phyloP scores from a whole-genome alignment of 2,113 vertebrate species.

The Sminthopsis crassicaudata region DNA sequence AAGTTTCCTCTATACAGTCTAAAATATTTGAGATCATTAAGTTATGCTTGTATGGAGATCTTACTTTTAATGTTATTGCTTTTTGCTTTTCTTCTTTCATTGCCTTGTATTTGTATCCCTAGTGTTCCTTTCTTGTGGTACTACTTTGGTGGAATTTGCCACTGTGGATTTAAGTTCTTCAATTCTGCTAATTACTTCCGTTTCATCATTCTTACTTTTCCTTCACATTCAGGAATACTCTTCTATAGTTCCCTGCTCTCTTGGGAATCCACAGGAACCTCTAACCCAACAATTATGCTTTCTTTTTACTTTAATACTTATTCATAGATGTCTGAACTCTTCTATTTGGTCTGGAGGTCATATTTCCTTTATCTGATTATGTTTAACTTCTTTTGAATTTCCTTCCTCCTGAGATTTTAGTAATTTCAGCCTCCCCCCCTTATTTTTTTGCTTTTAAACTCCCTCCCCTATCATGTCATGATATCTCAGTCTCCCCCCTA shows the following conservation, averaged over 20 bases:
- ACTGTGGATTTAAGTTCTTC: not conserved
- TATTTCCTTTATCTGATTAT: not conserved
- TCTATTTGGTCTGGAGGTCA: not conserved
- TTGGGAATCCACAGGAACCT: not conserved
- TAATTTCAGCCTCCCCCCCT: not conserved
- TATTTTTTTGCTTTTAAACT: not conserved
- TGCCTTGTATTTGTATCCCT: not conserved
- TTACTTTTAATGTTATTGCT: not conserved
- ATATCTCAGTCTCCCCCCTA: not conserved
- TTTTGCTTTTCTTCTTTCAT: not conserved
- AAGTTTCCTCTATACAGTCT: not conserved
- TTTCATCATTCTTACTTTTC: not conserved
- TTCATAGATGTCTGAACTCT: not conserved
- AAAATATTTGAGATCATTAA: not conserved
- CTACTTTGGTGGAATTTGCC: not conserved
- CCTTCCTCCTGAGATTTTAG: not conserved
- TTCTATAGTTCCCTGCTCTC: not conserved
- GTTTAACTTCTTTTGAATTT: not conserved
- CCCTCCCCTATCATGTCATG: not conserved
- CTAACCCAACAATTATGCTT: not conserved
- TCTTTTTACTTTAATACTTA: not conserved
- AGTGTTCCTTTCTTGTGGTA: too few species aligned
- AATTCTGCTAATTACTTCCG: not conserved
- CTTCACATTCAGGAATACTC: not conserved
- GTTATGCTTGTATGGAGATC: not conserved